Evolutionary conservation across 2,888 invertebrate species (phyloP).

Genomic region (Drosophila seclusa): DNA sequence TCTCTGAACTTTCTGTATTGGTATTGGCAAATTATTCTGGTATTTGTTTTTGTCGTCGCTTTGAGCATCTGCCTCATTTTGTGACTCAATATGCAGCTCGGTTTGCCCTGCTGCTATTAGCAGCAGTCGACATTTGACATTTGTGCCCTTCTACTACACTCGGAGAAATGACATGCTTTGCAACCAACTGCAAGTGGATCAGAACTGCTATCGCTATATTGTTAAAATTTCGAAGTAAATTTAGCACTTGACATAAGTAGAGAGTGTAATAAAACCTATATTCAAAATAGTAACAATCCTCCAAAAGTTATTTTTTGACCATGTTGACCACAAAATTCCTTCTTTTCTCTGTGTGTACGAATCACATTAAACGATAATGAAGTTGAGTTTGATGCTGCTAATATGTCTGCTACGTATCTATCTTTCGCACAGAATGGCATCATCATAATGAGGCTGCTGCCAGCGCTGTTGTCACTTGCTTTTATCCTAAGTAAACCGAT

Average conservation of each 20-base stretch:
- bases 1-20: slow-evolving; percentile 36
- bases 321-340: neutral
- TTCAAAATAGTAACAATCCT: neutral
- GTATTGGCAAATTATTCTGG: slow-evolving; percentile 75
- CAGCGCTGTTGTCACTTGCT: slow-evolving; percentile 22
- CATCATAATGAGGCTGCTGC: slow-evolving; percentile 64
- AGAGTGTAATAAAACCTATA: neutral
- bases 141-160: slow-evolving; percentile 12
- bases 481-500: slow-evolving; percentile 9
- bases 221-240: neutral
- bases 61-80: slow-evolving; percentile 37
- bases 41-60: slow-evolving; percentile 73
- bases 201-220: neutral
- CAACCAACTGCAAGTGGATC: neutral
- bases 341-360: neutral
- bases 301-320: neutral
- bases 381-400: slow-evolving; percentile 50
- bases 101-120: slow-evolving; percentile 41
- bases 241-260: neutral
- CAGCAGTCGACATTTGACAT: slow-evolving; percentile 40
- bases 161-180: neutral
- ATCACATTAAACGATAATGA: slow-evolving; percentile 70
- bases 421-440: slow-evolving; percentile 42
- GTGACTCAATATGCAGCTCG: slow-evolving; percentile 72
- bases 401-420: slow-evolving; percentile 6